Evolutionary conservation across 1,140 invertebrate species (phyloP).

Genomic region (Lasioglossum albipes): DNA sequence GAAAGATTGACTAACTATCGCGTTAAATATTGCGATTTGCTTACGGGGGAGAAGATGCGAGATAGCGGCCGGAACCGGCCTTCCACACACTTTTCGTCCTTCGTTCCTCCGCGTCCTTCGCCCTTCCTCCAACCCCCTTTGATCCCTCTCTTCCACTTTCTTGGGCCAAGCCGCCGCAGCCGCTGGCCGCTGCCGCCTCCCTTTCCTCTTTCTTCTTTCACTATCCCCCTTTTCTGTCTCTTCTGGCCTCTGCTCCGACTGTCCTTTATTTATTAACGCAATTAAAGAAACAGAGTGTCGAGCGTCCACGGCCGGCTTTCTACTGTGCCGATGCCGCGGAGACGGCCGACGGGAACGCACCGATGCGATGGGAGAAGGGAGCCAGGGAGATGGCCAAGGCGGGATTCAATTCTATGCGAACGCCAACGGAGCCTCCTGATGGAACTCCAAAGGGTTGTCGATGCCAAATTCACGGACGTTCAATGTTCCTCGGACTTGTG

Average conservation of each 20-base stretch:
- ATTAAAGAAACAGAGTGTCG: constrained; percentile 67
- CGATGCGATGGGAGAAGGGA: background rate
- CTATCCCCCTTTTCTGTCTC: constrained; percentile 3
- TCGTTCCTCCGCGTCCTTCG: constrained; percentile 33
- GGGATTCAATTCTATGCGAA: constrained; percentile 45
- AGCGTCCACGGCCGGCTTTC: constrained; percentile 60
- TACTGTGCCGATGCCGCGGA: constrained; percentile 62
- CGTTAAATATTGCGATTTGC: constrained; percentile 77
- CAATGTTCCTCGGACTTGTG: background rate
- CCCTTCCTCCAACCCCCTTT: constrained; percentile 20
- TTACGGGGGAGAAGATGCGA: constrained; percentile 44
- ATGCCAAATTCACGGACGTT: constrained; percentile 2
- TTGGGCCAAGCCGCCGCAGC: background rate
- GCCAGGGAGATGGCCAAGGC: constrained; percentile 50
- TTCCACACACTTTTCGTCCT: constrained; percentile 12
- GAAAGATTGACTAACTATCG: constrained; percentile 71
- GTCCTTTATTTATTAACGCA: constrained; percentile 80
- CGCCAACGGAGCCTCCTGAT: background rate
- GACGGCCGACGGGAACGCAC: background rate
- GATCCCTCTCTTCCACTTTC: background rate
- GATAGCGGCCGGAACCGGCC: constrained; percentile 44
- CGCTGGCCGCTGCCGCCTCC: background rate
- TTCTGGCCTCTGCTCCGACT: constrained; percentile 43
- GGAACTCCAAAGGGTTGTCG: constrained; percentile 21
- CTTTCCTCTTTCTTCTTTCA: background rate